These are phyloP conservation scores for Alligator sinensis DNA, from an alignment of 2,113 vertebrate genomes.

Conservation along the genomic window DNA sequence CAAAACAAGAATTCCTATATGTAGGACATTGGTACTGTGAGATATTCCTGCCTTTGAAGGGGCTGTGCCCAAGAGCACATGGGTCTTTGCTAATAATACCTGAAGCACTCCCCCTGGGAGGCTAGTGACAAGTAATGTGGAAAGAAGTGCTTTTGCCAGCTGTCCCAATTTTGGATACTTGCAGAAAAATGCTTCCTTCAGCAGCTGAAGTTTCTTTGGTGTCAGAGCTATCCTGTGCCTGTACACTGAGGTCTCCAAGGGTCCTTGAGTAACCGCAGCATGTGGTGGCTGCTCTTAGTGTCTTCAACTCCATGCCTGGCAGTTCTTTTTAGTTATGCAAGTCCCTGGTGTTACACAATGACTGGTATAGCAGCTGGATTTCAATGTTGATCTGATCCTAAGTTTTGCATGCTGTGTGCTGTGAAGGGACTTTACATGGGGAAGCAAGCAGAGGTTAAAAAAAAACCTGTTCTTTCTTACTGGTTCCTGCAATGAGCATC, in stretches of 20 bases:
- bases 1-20: background rate
- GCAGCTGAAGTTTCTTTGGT: background rate
- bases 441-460: background rate
- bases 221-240: background rate
- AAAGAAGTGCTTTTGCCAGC: background rate
- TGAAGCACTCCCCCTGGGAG: background rate
- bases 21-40: background rate
- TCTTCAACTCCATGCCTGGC: background rate
- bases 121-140: background rate
- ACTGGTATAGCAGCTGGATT: background rate
- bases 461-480: background rate
- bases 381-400: background rate
- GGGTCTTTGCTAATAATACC: background rate
- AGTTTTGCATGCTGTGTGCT: background rate
- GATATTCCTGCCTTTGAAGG: background rate
- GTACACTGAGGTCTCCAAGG: background rate
- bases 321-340: background rate
- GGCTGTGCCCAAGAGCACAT: background rate
- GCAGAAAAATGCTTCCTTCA: background rate
- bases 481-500: background rate
- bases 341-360: background rate
- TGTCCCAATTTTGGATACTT: background rate
- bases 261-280: background rate
- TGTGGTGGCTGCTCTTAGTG: background rate
- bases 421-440: background rate